Conservation (phyloP, 2,113 vertebrate species). For the Hippotragus niger region DNA sequence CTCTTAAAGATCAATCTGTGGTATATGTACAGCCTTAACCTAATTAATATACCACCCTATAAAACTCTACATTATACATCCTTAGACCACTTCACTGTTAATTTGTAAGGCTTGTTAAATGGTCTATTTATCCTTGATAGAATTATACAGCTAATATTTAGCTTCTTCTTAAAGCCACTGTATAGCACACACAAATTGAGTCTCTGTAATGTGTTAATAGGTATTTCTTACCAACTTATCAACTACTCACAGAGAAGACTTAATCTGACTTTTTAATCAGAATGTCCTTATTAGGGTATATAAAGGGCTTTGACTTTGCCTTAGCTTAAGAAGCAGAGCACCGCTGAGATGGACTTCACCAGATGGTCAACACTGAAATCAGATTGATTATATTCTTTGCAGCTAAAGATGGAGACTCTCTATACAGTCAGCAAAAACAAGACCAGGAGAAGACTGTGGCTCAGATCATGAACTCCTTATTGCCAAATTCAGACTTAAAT, state of each 20-base stretch:
- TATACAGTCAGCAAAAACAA: too few species aligned
- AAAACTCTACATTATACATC: background rate
- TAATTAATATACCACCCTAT: background rate
- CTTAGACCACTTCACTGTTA: background rate
- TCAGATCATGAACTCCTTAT: too few species aligned
- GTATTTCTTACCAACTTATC: background rate
- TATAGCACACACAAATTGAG: background rate
- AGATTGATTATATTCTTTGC: too few species aligned
- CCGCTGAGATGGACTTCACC: accelerated
- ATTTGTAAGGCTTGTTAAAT: background rate
- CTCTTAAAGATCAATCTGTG: background rate
- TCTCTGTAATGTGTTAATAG: background rate
- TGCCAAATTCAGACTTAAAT: too few species aligned
- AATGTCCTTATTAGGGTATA: background rate
- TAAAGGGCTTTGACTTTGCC: background rate
- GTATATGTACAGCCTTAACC: background rate
- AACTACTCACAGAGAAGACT: background rate
- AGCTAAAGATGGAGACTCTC: too few species aligned
- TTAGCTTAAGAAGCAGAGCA: background rate
- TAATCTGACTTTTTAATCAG: background rate
- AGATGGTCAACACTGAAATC: too few species aligned
- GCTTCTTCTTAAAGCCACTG: background rate
- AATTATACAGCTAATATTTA: background rate
- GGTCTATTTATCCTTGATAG: background rate
- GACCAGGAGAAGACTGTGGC: too few species aligned